phyloP scores from a whole-genome alignment of 1,140 invertebrate species.

The Ostrea edulis region DNA sequence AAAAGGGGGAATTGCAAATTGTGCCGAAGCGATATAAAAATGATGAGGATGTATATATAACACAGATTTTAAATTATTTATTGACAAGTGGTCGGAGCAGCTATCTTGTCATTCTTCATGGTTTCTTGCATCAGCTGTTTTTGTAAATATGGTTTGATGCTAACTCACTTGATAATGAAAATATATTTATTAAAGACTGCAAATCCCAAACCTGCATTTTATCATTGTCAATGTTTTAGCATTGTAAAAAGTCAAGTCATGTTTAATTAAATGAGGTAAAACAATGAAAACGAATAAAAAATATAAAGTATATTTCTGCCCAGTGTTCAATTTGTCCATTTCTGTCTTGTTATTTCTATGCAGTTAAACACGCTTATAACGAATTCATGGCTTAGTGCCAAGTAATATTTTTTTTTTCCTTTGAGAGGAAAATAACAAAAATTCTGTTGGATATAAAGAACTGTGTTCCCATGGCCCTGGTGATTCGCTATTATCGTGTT shows the following conservation, averaged over 20 bases:
- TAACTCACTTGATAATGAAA: constrained; percentile 15
- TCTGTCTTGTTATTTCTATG: too few relatives aligned
- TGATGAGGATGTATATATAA: constrained; percentile 24
- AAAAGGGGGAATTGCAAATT: background rate
- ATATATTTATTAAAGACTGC: constrained; percentile 16
- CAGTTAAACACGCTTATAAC: too few relatives aligned
- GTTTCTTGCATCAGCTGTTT: constrained; percentile 4
- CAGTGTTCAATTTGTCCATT: too few relatives aligned
- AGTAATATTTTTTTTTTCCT: too few relatives aligned
- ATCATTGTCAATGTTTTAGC: constrained; percentile 42
- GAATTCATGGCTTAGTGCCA: too few relatives aligned
- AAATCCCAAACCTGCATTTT: constrained; percentile 33
- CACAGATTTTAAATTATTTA: constrained; percentile 34
- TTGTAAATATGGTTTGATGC: constrained; percentile 32
- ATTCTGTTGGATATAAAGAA: too few relatives aligned
- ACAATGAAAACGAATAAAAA: constrained; percentile 45
- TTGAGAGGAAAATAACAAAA: too few relatives aligned
- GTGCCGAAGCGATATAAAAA: background rate
- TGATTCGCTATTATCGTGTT: too few relatives aligned
- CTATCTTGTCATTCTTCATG: background rate
- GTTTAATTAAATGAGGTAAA: constrained; percentile 48
- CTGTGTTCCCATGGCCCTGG: too few relatives aligned
- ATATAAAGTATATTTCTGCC: constrained; percentile 1
- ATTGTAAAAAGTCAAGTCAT: constrained; percentile 49
- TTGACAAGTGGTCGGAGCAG: background rate